Percentiles rank a stretch among this genome's conserved stretches.
Evolutionary conservation across 2,888 invertebrate genomes (phyloP).

Genomic region (Gortyna flavago): DNA sequence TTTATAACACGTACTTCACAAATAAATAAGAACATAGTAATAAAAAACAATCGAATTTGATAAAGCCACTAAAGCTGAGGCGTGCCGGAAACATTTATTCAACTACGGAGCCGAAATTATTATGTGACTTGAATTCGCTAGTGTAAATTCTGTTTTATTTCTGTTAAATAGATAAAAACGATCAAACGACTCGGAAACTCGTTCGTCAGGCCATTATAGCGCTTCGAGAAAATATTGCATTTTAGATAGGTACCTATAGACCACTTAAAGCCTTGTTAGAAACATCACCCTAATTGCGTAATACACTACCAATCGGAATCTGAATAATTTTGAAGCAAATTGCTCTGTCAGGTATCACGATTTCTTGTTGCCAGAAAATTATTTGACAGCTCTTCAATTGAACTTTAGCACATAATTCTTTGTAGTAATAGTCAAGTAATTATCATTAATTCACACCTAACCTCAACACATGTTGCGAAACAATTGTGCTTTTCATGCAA

Average conservation of each 20-base stretch:
- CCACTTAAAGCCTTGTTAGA: background rate
- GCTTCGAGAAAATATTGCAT: conserved; percentile 53
- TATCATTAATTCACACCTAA: conserved; percentile 42
- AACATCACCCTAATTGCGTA: background rate
- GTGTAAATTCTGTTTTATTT: conserved; percentile 67
- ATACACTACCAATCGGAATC: too few relatives aligned
- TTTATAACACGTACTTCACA: conserved; percentile 34
- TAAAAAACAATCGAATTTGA: conserved; percentile 49
- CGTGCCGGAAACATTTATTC: conserved; percentile 76
- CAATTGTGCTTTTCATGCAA: conserved; percentile 36
- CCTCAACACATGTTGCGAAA: conserved; percentile 23
- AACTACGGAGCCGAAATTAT: conserved; percentile 68
- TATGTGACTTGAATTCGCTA: conserved; percentile 67
- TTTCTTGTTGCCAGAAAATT: conserved; percentile 19
- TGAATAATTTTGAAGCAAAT: too few relatives aligned
- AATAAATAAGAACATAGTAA: conserved; percentile 40
- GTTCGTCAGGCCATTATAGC: conserved; percentile 52
- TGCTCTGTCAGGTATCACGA: conserved; percentile 14
- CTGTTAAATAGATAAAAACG: conserved; percentile 58
- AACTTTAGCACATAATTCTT: conserved; percentile 24
- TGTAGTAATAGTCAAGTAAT: conserved; percentile 33
- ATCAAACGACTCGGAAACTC: conserved; percentile 61
- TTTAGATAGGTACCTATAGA: conserved; percentile 38
- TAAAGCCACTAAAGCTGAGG: conserved; percentile 65
- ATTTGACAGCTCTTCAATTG: conserved; percentile 34